Evolutionary conservation across 2,888 invertebrate genomes (phyloP), one percentile per base, ranked within the genome.

Genomic region (Osedax frankpressi): DNA sequence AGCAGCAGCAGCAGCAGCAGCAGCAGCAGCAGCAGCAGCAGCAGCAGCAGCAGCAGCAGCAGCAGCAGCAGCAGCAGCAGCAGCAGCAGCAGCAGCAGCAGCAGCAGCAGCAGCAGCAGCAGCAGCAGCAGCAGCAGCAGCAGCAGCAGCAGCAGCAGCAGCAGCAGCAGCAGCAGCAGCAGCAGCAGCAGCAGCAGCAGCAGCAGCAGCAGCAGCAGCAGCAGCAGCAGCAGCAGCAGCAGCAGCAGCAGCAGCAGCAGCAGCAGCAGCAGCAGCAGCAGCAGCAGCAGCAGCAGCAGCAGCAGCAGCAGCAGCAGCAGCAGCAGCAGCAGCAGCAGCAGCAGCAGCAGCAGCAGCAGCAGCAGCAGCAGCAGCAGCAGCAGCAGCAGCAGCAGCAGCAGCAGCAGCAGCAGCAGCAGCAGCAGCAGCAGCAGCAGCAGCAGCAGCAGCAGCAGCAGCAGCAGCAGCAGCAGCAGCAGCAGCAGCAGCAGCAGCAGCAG

Each of bases 301-400:
- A 71, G 71, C 25, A 71, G 71, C 25, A 63, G 2, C 71, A 75
- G 30, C 30, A 60, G 1, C 65, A 71, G 1, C 65, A 71, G 71
- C 65, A 71, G 71, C 65, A 71, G 71, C 65, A 71, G 71, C 65
- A 71, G 71, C 65, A 71, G 71, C 65, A 71, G 71, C 65, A 71
- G 71, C 24, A 71, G 60, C 24, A 65, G 65, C 24, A 65, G 65
- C 24, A 65, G 65, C 24, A 65, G 65, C 24, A 65, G 24, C 24
- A 65, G 44, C 19, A 44, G 44, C 19, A 44, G 44, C 19, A 44
- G 44, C 19, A 44, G 44, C 19, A 44, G 44, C 19, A 44, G 44
- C 19, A 44, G 44, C 28, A 70, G 70, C 28, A 70, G 28, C 28
- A 28, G 70, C 28, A 28, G 70, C 28, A 28, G 70, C 28, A 70